These are phyloP conservation scores for Forbesichthys papilliferus DNA, from an alignment of 2,113 vertebrate genomes.

Conservation along the genomic window DNA sequence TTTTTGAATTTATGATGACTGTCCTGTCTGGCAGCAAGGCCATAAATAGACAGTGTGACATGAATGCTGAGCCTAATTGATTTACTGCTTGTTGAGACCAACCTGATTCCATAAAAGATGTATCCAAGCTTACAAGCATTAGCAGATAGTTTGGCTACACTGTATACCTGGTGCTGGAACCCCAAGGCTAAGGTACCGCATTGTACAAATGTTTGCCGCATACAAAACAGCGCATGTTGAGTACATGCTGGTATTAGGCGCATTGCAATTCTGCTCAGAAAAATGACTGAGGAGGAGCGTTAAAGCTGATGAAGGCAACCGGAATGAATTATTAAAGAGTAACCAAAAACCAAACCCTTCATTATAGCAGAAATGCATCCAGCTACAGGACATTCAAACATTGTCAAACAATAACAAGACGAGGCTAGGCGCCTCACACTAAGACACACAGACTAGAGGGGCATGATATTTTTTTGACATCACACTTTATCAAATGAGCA, in stretches of 20 bases:
- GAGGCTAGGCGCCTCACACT: too few species aligned
- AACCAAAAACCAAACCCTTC: too few species aligned
- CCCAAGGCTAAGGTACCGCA: conserved; percentile 34
- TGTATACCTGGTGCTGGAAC: conserved; percentile 11
- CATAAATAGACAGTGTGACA: not conserved
- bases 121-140: not conserved
- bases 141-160: too few species aligned
- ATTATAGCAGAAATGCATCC: too few species aligned
- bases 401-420: too few species aligned
- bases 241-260: not conserved
- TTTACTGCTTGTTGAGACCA: too few species aligned
- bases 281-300: not conserved
- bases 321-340: too few species aligned
- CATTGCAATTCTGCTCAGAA: conserved; percentile 34
- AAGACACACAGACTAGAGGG: too few species aligned
- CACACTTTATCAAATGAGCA: too few species aligned
- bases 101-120: not conserved
- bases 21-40: not conserved
- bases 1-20: not conserved
- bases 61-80: not conserved
- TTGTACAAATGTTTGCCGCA: conserved; percentile 33
- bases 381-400: too few species aligned
- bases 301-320: not conserved
- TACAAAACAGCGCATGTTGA: conserved; percentile 18
- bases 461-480: too few species aligned